Base-by-base conservation (phyloP, 2,797 vertebrate species). In the Rhyacichthys aspro region DNA sequence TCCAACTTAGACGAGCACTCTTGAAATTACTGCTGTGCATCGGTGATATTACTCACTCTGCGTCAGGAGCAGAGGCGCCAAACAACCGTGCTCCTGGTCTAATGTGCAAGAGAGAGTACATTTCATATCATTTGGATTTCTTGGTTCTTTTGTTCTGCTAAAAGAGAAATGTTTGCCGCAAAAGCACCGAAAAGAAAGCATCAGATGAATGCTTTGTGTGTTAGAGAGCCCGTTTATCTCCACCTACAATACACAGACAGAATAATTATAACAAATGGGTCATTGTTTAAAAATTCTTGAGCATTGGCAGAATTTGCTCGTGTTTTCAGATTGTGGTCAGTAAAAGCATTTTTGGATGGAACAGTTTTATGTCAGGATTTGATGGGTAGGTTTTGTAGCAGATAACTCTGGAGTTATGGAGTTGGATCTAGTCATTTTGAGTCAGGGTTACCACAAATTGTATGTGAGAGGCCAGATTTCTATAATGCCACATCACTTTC, bases 31-130 rank as follows among this genome's bases (percentile, higher is more conserved):
- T 63, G 78, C 72, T 55, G 49, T 76, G 66, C 68, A 48, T 59
- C 19, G n/a, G 58, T 64, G 57, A 63, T 73, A 68, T 84, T 71
- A 83, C 67, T 86, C 80, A 76, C 63, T 71, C 72, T 76, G 76
- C 83, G 79, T 79, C 75, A 83, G 59, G 77, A 59, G 39, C 72
- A 75, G 43, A 37, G 45, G 33, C 3, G 77, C 78, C 78, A 76
- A 84, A 78, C 44, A 63, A 69, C 61, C 36, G 32, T 17, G 41
- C 39, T 63, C 58, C 43, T 34, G 12, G 56, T 53, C 45, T 43
- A 38, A 50, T 63, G 44, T 69, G 43, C 43, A 28, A 63, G 18
- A 15, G 39, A 48, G 56, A 48, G n/a, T n/a, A n/a, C n/a, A n/a
- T n/a, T n/a, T 41, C 7, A 41, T 41, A 14, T 14, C 12, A n/a